A percentile compares a stretch with the other conserved stretches of the same genome.
Evolutionary conservation across 2,113 vertebrate genomes (phyloP).

Genomic region (Struthio camelus): DNA sequence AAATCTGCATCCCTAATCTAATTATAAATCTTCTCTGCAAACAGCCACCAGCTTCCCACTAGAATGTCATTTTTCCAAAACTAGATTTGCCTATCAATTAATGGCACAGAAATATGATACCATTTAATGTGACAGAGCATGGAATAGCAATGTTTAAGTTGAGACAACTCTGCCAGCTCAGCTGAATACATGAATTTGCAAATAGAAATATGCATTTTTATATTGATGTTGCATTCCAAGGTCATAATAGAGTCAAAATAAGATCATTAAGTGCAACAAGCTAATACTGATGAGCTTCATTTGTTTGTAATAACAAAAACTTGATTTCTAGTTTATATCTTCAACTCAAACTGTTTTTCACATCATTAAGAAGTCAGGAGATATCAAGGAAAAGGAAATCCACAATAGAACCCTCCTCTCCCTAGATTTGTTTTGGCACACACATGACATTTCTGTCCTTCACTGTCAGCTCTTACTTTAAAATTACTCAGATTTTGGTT

Average conservation of each 20-base stretch:
- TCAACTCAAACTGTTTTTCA: slow-evolving; percentile 25
- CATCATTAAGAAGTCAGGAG: slow-evolving; percentile 31
- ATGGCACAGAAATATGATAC: not conserved
- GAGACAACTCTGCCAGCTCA: not conserved
- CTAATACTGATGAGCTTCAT: slow-evolving; percentile 11
- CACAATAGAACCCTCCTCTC: not conserved
- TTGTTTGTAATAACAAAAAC: not conserved
- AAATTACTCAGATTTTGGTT: not conserved
- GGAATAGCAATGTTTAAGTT: not conserved
- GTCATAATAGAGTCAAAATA: slow-evolving; percentile 12
- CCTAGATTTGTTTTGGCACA: slow-evolving; percentile 6
- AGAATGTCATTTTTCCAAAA: not conserved
- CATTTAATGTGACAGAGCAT: not conserved
- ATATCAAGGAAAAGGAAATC: not conserved
- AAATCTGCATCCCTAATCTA: not conserved
- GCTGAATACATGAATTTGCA: not conserved
- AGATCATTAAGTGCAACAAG: slow-evolving; percentile 35
- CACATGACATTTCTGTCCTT: not conserved
- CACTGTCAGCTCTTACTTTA: slow-evolving; percentile 16
- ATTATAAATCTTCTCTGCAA: not conserved
- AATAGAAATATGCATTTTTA: not conserved
- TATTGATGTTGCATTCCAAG: not conserved
- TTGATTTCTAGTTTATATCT: not conserved
- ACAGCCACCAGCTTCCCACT: not conserved
- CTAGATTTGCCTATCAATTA: not conserved